These are phyloP conservation scores for Sclerurus mexicanus DNA, from an alignment of 2,113 vertebrate species.

Conservation along the genomic window DNA sequence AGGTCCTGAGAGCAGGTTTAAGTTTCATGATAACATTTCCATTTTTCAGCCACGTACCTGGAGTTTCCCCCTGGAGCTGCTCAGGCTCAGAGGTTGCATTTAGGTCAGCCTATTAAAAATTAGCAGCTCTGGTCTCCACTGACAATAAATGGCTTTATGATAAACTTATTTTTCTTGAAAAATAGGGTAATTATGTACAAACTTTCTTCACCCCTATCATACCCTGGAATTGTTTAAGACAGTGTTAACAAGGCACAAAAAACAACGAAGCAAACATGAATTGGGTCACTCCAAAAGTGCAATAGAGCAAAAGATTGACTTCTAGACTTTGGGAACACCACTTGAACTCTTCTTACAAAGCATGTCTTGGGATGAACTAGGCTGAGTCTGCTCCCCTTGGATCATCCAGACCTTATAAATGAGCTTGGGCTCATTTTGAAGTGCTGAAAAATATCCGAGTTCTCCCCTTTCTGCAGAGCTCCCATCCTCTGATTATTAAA, in stretches of 20 bases:
- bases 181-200: fast-evolving
- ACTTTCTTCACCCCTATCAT: neutral
- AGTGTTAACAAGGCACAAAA: neutral
- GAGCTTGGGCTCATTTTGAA: neutral
- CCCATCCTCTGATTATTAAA: neutral
- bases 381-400: neutral
- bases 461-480: neutral
- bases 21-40: neutral
- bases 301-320: neutral
- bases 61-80: neutral
- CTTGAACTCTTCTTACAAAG: neutral
- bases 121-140: neutral
- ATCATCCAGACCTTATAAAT: neutral
- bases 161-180: neutral
- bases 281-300: neutral
- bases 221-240: neutral
- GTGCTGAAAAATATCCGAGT: neutral
- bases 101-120: neutral
- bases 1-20: neutral
- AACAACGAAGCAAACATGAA: neutral
- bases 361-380: neutral
- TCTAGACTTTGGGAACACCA: neutral
- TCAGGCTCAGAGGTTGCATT: neutral
- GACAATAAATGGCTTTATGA: neutral
- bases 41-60: fast-evolving